phyloP scores from a whole-genome alignment of 2,888 invertebrate genomes.

The Noctua pronuba region DNA sequence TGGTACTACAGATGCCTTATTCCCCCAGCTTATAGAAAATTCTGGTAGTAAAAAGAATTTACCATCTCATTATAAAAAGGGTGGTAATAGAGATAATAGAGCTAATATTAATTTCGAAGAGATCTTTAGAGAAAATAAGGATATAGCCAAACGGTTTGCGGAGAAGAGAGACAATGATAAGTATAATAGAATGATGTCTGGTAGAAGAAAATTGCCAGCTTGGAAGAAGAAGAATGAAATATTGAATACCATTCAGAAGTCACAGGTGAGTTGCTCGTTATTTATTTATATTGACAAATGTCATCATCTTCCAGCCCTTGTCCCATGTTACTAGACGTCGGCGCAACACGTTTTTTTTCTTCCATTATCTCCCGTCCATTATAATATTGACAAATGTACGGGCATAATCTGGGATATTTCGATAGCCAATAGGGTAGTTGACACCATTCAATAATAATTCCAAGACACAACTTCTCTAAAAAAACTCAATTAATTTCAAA shows the following conservation, averaged over 20 bases:
- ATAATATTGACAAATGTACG: not conserved
- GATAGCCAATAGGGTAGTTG: too few species aligned
- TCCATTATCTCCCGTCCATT: too few species aligned
- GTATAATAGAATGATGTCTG: conserved; percentile 92
- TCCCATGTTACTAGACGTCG: too few species aligned
- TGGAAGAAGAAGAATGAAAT: conserved; percentile 93
- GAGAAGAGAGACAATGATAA: conserved; percentile 91
- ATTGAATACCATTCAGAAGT: conserved; percentile 91
- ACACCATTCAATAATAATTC: too few species aligned
- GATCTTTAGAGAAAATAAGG: conserved; percentile 91
- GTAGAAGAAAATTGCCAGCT: conserved; percentile 92
- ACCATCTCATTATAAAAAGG: conserved; percentile 93
- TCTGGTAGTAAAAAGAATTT: conserved; percentile 74
- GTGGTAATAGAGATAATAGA: conserved; percentile 89
- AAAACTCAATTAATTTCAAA: too few species aligned
- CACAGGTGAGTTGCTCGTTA: conserved; percentile 84
- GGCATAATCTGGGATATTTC: too few species aligned
- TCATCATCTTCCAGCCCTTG: too few species aligned
- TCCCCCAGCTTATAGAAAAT: conserved; percentile 90
- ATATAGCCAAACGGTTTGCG: conserved; percentile 91
- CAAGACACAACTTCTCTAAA: too few species aligned
- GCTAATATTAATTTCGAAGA: conserved; percentile 88
- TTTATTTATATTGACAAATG: not conserved
- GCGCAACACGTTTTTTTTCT: too few species aligned
- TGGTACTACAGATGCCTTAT: conserved; percentile 90